Percentiles rank a stretch among this genome's conserved stretches.
Conservation (phyloP, 2,888 invertebrate species). For the Pollenia griseotomentosa region DNA sequence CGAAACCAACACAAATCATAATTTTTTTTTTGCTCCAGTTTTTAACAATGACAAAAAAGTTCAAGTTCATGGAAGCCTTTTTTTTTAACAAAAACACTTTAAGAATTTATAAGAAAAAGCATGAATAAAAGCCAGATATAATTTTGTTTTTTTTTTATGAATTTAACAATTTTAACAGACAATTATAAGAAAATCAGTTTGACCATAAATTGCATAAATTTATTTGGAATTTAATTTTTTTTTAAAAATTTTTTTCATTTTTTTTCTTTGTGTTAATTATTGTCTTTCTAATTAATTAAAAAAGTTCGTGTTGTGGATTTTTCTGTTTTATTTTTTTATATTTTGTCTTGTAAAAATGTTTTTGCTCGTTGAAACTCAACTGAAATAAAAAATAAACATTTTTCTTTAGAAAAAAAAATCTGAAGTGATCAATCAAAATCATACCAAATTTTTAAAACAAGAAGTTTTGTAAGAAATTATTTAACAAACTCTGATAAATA, state of each 20-base stretch:
- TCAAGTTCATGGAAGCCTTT: slow-evolving; percentile 48
- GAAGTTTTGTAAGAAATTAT: slow-evolving; percentile 38
- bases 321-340: slow-evolving; percentile 1
- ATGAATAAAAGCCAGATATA: background rate
- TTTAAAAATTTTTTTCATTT: slow-evolving; percentile 8
- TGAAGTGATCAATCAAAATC: slow-evolving; percentile 71
- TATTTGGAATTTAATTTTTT: background rate
- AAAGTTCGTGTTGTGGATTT: slow-evolving; percentile 50
- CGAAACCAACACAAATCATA: background rate
- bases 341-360: slow-evolving; percentile 45
- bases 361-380: slow-evolving; percentile 29
- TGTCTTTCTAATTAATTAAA: slow-evolving; percentile 65
- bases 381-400: slow-evolving; percentile 10
- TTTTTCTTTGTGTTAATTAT: slow-evolving; percentile 14
- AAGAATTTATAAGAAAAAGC: slow-evolving; percentile 18
- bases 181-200: background rate
- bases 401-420: slow-evolving; percentile 34
- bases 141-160: background rate
- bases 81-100: background rate
- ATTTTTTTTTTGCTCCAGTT: background rate
- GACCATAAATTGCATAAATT: too few species aligned
- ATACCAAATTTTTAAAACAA: slow-evolving; percentile 39
- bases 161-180: background rate
- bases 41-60: slow-evolving; percentile 12
- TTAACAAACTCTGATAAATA: background rate